These are phyloP conservation scores for Amblyopsis hoosieri DNA, from an alignment of 2,797 vertebrate genomes.

Conservation along the genomic window DNA sequence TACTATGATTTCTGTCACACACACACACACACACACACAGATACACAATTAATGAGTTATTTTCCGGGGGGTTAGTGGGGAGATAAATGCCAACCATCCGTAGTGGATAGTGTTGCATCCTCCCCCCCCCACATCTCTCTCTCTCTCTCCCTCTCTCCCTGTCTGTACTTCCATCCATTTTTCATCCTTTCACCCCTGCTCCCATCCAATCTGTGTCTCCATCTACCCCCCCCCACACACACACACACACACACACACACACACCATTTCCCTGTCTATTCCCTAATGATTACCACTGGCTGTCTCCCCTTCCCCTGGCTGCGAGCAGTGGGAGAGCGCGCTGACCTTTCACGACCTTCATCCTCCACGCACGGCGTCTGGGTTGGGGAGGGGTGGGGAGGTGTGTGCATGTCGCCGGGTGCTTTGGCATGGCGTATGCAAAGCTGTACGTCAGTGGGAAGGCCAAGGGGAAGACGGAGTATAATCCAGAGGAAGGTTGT, in stretches of 20 bases:
- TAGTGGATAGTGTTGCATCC: neutral
- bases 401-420: neutral
- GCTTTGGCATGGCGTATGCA: neutral
- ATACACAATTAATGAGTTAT: conserved; percentile 7
- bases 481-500: too few species aligned
- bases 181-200: neutral
- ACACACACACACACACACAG: neutral
- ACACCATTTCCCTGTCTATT: neutral
- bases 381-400: neutral
- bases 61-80: conserved; percentile 6
- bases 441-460: too few species aligned
- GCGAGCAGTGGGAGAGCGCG: conserved; percentile 7
- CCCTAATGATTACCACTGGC: neutral
- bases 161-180: neutral
- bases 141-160: neutral
- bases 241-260: too few species aligned
- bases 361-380: neutral
- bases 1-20: too few species aligned
- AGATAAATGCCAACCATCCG: conserved; percentile 5
- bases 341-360: conserved; percentile 6
- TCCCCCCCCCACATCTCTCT: neutral
- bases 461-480: too few species aligned
- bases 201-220: neutral
- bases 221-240: neutral
- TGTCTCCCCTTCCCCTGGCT: neutral